Evolutionary conservation across 2,113 vertebrate genomes (phyloP).

Genomic region (Barbus barbus): DNA sequence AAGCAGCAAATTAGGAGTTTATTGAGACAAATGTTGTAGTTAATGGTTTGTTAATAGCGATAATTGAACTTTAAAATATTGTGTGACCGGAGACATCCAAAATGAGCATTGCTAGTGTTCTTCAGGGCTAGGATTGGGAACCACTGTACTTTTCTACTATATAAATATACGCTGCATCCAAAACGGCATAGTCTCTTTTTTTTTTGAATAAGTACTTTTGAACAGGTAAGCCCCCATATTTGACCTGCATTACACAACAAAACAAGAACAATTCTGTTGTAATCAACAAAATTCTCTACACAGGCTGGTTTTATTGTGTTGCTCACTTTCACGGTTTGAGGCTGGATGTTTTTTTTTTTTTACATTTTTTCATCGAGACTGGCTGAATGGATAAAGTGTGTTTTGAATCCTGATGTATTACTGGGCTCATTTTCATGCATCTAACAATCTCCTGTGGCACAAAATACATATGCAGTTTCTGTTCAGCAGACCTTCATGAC

Average conservation of each 20-base stretch:
- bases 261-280: too few species aligned
- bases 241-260: neutral
- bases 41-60: too few species aligned
- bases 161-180: neutral
- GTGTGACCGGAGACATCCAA: too few species aligned
- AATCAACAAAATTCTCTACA: too few species aligned
- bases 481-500: constrained; percentile 39
- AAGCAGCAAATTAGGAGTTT: too few species aligned
- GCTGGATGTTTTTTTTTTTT: neutral
- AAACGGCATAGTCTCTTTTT: neutral
- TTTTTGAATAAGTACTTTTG: neutral
- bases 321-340: neutral
- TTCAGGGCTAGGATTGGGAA: too few species aligned
- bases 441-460: neutral
- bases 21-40: too few species aligned
- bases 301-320: neutral
- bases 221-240: neutral
- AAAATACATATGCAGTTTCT: constrained; percentile 29
- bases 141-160: neutral
- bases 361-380: neutral
- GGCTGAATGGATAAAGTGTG: neutral
- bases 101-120: too few species aligned
- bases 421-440: constrained; percentile 24
- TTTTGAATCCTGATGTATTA: constrained; percentile 41
- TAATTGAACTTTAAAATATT: too few species aligned